Evolutionary conservation across 2,797 vertebrate genomes (phyloP), one percentile per base, ranked within the genome.

Genomic region (Gallirallus australis): DNA sequence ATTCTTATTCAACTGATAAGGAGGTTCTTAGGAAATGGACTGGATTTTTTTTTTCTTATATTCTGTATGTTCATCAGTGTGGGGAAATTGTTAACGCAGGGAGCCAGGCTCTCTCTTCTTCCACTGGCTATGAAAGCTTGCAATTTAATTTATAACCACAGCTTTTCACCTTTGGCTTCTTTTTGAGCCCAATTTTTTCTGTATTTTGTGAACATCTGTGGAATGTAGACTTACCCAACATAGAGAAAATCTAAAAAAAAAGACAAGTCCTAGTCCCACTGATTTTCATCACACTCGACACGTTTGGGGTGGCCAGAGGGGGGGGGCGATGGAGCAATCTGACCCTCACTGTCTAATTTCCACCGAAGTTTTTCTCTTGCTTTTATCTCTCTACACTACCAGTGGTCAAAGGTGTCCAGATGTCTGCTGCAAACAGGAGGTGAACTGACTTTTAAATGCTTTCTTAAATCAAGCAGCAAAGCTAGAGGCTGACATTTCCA

Each of bases 1-100:
- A 82, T 95, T 82, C 92, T 82, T 94, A 73, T 82, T 87, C 82
- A 5, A 8, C 88, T 95, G 93, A 95, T 96, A 96, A 95, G 92
- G 78, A 96, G 84, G 47, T 86, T 95, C 81, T 91, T 93, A 91
- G 75, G 81, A 92, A 95, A 85, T 60, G 17, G 47, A 15, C 65
- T 86, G 60, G 50, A 56, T 90, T 86, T 28, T 54, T 27, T 94
- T 95, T 84, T 77, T 24, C 68, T 61, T 81, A 30, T 13, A 63
- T 86, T 89, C 82, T 70, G 12, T 70, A 17, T 89, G 78, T 92
- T 96, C 81, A 75, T 79, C 60, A 61, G 25, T n/a, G 75, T 63
- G 47, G 50, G 68, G 66, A 79, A 91, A 69, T 78, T 50, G 61
- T 81, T 93, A 40, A 40, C 33, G 30, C 21, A 28, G 72, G 53